Conservation (phyloP, 2,113 vertebrate genomes). For the Sylvilagus bachmani region DNA sequence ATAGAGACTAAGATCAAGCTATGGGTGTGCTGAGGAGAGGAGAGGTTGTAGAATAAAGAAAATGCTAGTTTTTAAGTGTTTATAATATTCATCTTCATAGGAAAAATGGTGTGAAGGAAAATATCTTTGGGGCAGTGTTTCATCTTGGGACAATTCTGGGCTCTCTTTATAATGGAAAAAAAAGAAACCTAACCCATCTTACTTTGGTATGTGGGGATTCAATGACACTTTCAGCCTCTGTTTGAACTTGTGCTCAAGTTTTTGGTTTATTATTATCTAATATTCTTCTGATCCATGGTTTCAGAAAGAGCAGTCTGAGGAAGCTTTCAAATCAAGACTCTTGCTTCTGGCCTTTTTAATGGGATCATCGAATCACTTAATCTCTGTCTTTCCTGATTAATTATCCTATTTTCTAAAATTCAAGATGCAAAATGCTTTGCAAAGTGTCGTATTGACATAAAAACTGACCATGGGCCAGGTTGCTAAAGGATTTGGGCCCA, state of each 20-base stretch:
- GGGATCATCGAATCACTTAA: conserved; percentile 9
- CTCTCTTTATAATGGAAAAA: conserved; percentile 38
- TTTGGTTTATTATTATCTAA: not conserved
- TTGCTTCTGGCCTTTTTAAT: conserved; percentile 53
- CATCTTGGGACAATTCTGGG: conserved; percentile 23
- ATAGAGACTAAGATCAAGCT: not conserved
- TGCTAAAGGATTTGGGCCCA: not conserved
- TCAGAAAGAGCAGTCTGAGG: not conserved
- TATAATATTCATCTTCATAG: not conserved
- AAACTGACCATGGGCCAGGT: not conserved
- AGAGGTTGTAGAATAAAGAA: not conserved
- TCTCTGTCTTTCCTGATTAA: conserved; percentile 20
- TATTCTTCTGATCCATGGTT: not conserved
- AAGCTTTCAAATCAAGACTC: not conserved
- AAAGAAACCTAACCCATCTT: not conserved
- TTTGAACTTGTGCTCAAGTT: not conserved
- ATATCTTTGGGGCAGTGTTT: not conserved
- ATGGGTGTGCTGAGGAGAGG: too few relatives aligned
- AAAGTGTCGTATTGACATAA: not conserved
- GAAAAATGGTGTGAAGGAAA: not conserved
- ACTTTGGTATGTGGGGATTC: conserved; percentile 24
- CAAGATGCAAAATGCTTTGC: not conserved
- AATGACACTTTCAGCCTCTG: not conserved
- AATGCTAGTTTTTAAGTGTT: conserved; percentile 5
- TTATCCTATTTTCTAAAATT: conserved; percentile 16